Percentiles rank a stretch among this genome's conserved stretches.
Evolutionary conservation across 2,888 invertebrate species (phyloP).

Genomic region (Colletes collaris): DNA sequence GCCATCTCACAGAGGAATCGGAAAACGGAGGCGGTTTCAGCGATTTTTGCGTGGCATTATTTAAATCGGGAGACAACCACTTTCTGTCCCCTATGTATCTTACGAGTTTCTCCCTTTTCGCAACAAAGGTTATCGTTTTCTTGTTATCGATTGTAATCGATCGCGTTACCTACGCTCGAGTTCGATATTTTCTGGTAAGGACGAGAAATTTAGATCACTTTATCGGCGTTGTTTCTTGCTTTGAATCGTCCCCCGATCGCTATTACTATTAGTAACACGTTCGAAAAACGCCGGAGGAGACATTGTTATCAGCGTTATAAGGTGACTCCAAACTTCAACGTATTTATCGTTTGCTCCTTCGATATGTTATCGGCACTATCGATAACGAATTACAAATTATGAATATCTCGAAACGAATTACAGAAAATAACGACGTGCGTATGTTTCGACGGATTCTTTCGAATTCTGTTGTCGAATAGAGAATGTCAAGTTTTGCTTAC

Average conservation of each 20-base stretch:
- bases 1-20: slow-evolving; percentile 41
- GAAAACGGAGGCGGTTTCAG: not conserved
- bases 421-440: not conserved
- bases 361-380: slow-evolving; percentile 44
- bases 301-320: not conserved
- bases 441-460: too few species aligned
- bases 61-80: too few species aligned
- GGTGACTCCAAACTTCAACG: not conserved
- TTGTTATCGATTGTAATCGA: too few species aligned
- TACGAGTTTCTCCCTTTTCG: too few species aligned
- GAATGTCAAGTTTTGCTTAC: not conserved
- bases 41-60: too few species aligned
- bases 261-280: not conserved
- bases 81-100: too few species aligned
- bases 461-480: not conserved
- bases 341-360: slow-evolving; percentile 8
- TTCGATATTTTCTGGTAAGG: too few species aligned
- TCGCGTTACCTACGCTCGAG: too few species aligned
- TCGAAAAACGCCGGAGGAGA: not conserved
- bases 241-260: too few species aligned
- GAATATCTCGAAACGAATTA: not conserved
- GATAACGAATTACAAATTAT: slow-evolving; percentile 4
- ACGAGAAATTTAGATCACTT: too few species aligned
- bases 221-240: too few species aligned
- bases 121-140: too few species aligned